Base-by-base conservation (phyloP, 1,140 invertebrate genomes). In the Stratiolaelaps scimitus region DNA sequence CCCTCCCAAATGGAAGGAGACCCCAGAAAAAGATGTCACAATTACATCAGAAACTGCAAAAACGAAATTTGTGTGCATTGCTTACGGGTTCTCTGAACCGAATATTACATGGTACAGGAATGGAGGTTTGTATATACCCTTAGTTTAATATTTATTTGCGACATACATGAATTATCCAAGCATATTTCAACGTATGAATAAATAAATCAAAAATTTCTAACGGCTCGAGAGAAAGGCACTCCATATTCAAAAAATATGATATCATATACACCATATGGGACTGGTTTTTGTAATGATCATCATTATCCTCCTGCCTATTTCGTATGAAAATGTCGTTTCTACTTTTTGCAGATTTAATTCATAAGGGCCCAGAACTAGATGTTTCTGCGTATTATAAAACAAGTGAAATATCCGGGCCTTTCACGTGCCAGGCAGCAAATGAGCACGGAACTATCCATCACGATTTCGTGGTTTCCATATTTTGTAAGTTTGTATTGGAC, bases 381-480 rank as follows among this genome's bases (percentile, higher is more conserved):
- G 34, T 40, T 6, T 40, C 34, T 4, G 4, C 10, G 34, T 40
- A 40, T 40, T 40, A 6, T 10, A 40, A 40, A 40, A 40, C 10
- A 15, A 60, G 26, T 23, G 20, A 60, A 26, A 34, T 60, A 2
- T 17, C 53, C 53, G 53, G 53, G 15, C 34, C 53, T 26, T 60
- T 19, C 20, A 34, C 13, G 5, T 60, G 53, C 26, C 53, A 23
- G 26, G 53, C 53, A 15, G 5, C 15, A 26, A 60, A 60, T 23
- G 53, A 60, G 26, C 20, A 19, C 10, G 53, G 53, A 60, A 60
- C 20, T 34, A 60, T 60, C 2, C 26, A 60, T 26, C 53, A 26
- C 53, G 23, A 60, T 5, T 60, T 60, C 23, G 15, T 15, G 26
- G 23, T 60, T 1, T 17, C 53, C 17, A 23, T 60, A 29, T 60